Conservation (phyloP, 1,140 invertebrate species). For the Drosophila auraria region DNA sequence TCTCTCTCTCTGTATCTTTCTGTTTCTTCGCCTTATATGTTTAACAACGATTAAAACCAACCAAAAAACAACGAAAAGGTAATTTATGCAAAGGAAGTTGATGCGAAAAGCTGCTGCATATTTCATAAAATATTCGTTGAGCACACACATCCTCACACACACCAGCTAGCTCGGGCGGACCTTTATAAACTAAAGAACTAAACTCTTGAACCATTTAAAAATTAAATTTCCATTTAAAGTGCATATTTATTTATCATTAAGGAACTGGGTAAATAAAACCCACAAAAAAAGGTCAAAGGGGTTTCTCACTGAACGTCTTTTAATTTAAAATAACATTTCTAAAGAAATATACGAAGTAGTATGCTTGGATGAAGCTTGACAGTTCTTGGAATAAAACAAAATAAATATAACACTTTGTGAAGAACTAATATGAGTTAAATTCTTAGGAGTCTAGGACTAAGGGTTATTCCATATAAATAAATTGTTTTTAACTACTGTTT, state of each 20-base stretch:
- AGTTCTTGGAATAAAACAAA: not conserved
- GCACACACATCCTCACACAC: slow-evolving; percentile 17
- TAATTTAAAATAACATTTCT: not conserved
- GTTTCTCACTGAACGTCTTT: not conserved
- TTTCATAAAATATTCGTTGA: slow-evolving; percentile 35
- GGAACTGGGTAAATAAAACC: not conserved
- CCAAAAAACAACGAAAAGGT: slow-evolving; percentile 69
- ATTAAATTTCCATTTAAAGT: not conserved
- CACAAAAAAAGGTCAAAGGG: not conserved
- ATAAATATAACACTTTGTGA: not conserved
- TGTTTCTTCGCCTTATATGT: slow-evolving; percentile 42
- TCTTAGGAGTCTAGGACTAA: not conserved
- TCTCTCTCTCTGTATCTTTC: slow-evolving; percentile 44
- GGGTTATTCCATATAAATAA: too few relatives aligned
- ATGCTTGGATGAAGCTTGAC: fast-evolving
- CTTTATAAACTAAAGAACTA: slow-evolving; percentile 1
- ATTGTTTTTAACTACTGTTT: too few relatives aligned
- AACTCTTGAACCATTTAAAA: not conserved
- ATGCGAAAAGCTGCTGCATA: slow-evolving; percentile 37
- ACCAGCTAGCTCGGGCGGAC: slow-evolving; percentile 18
- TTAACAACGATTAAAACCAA: slow-evolving; percentile 44
- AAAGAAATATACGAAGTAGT: too few relatives aligned
- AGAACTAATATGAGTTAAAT: not conserved
- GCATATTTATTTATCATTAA: not conserved
- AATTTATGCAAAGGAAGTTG: slow-evolving; percentile 62